Evolutionary conservation across 2,113 vertebrate species (phyloP).

Genomic region (Aphyosemion australe): DNA sequence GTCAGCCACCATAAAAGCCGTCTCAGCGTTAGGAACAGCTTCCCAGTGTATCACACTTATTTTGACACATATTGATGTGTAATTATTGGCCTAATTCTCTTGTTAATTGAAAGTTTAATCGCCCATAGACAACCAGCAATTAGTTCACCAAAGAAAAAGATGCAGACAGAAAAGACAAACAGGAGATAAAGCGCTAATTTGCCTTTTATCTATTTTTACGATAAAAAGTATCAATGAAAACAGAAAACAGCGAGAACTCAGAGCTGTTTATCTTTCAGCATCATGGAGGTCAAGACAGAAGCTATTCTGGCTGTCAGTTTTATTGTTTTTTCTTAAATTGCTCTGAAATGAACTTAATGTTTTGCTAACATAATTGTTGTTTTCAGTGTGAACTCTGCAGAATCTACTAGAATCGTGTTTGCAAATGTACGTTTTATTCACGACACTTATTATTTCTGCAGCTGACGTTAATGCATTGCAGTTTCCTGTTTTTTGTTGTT

Average conservation of each 20-base stretch:
- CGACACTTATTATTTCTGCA: too few relatives aligned
- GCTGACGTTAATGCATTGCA: too few relatives aligned
- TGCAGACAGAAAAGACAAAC: background rate
- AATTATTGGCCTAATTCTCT: background rate
- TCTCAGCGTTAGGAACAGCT: background rate
- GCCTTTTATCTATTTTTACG: background rate
- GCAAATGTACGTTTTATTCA: too few relatives aligned
- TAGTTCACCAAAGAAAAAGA: background rate
- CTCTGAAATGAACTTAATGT: too few relatives aligned
- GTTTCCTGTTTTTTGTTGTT: too few relatives aligned
- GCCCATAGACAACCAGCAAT: background rate
- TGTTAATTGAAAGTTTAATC: background rate
- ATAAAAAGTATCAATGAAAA: background rate
- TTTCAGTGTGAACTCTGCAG: too few relatives aligned
- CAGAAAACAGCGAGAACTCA: background rate
- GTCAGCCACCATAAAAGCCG: too few relatives aligned
- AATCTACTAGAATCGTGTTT: too few relatives aligned
- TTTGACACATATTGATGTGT: background rate
- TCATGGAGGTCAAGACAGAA: background rate
- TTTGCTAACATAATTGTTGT: too few relatives aligned
- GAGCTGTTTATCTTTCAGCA: background rate
- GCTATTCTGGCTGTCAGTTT: too few relatives aligned
- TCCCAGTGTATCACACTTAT: background rate
- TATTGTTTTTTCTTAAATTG: too few relatives aligned
- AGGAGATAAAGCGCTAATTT: background rate